Base-by-base conservation (phyloP, 2,113 vertebrate species). In the Lathamus discolor region DNA sequence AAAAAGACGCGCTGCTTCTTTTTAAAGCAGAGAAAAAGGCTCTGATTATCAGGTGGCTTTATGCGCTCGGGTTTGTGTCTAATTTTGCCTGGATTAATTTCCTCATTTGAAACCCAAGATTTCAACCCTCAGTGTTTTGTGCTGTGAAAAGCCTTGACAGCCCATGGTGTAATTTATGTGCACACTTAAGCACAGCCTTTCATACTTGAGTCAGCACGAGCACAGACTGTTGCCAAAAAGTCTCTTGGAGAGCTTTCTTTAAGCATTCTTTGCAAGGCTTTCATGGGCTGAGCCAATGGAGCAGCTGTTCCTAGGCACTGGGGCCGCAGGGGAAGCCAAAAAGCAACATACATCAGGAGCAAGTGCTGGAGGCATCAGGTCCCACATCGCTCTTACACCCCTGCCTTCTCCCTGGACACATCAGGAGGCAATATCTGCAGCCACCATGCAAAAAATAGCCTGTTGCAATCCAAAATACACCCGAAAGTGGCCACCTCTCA, bases 1-100 rank as follows among this genome's bases (percentile, higher is more conserved):
- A 55, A 55, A 55, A 55, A 55, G 54, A 33, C 31, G 23, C 48
- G 27, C 9, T 31, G 3, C 10, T 33, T 16, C 23, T 75, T 83
- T 94, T 70, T 62, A 66, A 76, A 85, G 52, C 35, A 46, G 68
- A 69, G 19, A 17, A n/a, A 55, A 61, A 54, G 14, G n/a, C 7
- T 87, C 1, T 64, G 6, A 25, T 64, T 48, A 17, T 44, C 14
- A 25, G 63, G 29, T 33, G 70, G 48, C 17, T 91, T 76, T 75
- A 4, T 59, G 22, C 2, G 0, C 5, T 22, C 0, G 1, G 4
- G 2, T 43, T 5, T 0, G 1, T 15, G n/a, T 25, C 10, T 14
- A 22, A 35, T 43, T 86, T 43, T 57, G 39, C 31, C 16, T 54
- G 68, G 5, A 11, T 51, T 63, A 9, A 37, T 6, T 39, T 51